Conservation (phyloP, 2,113 vertebrate species). For the Vulpes vulpes region DNA sequence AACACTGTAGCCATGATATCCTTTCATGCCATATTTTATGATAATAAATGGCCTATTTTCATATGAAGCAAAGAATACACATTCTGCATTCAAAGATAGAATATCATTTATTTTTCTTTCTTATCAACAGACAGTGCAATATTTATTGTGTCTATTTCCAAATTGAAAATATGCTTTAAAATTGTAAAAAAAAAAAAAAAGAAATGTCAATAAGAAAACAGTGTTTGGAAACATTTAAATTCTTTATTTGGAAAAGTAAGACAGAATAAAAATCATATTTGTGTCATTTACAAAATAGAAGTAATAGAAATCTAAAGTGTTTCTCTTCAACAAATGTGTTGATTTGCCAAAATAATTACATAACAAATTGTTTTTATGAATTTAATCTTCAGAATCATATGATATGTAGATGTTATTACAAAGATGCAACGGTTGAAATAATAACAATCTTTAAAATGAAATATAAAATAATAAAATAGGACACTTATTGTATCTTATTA, state of each 20-base stretch:
- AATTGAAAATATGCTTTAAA: slow-evolving; percentile 43
- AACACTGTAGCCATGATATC: background rate
- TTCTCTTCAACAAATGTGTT: slow-evolving; percentile 4
- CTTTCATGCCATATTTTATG: slow-evolving; percentile 55
- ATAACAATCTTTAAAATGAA: background rate
- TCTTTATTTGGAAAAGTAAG: background rate
- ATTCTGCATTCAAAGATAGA: slow-evolving; percentile 39
- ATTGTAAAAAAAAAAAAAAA: slow-evolving; percentile 17
- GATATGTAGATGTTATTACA: background rate
- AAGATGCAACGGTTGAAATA: background rate
- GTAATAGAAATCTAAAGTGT: background rate
- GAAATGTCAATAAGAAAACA: background rate
- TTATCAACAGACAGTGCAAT: background rate
- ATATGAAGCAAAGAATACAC: slow-evolving; percentile 26
- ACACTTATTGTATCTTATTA: background rate
- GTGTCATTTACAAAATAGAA: background rate
- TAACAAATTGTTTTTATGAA: background rate
- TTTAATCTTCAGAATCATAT: background rate
- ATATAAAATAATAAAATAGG: background rate
- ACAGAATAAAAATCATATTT: background rate
- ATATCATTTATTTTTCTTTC: slow-evolving; percentile 56
- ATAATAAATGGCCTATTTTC: slow-evolving; percentile 52
- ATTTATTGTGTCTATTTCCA: slow-evolving; percentile 22
- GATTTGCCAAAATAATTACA: background rate
- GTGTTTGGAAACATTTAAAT: slow-evolving; percentile 31